phyloP scores from a whole-genome alignment of 2,888 invertebrate species.

The Drosophila dives region DNA sequence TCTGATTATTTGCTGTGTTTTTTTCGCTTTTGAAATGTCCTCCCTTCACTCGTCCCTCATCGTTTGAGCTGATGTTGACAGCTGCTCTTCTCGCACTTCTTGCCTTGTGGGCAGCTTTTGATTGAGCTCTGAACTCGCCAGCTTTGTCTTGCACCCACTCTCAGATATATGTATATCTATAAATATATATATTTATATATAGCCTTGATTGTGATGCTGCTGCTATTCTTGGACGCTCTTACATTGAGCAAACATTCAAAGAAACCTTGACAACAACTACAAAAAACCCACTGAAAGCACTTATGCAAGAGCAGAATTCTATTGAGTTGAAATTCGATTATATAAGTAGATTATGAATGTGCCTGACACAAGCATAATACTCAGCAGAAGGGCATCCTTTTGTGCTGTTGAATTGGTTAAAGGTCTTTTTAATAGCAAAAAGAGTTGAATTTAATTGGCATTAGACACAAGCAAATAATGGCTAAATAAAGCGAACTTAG shows the following conservation, averaged over 20 bases:
- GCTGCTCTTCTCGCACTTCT: not conserved
- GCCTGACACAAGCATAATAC: not conserved
- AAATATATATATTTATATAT: conserved; percentile 3
- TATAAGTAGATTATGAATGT: conserved; percentile 7
- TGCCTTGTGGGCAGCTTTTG: conserved; percentile 45
- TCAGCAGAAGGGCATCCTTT: not conserved
- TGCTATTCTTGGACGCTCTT: conserved; percentile 33
- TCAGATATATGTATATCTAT: not conserved
- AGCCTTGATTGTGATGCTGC: conserved; percentile 35
- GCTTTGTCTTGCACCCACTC: conserved; percentile 1
- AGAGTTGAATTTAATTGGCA: not conserved
- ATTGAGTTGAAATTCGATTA: conserved; percentile 6
- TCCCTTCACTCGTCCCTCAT: not conserved
- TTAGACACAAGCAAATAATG: no score
- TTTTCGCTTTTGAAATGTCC: not conserved
- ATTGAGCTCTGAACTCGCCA: conserved; percentile 38
- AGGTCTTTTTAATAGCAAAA: not conserved
- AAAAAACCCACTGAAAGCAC: not conserved
- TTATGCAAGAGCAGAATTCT: not conserved
- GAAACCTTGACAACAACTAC: conserved; percentile 26
- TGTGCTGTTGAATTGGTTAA: not conserved
- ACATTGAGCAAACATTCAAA: conserved; percentile 13
- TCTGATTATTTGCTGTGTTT: conserved; percentile 18
- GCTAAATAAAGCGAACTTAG: not conserved
- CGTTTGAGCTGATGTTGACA: conserved; percentile 4